Evolutionary conservation across 2,888 invertebrate genomes (phyloP).

Genomic region (Meganola albula): DNA sequence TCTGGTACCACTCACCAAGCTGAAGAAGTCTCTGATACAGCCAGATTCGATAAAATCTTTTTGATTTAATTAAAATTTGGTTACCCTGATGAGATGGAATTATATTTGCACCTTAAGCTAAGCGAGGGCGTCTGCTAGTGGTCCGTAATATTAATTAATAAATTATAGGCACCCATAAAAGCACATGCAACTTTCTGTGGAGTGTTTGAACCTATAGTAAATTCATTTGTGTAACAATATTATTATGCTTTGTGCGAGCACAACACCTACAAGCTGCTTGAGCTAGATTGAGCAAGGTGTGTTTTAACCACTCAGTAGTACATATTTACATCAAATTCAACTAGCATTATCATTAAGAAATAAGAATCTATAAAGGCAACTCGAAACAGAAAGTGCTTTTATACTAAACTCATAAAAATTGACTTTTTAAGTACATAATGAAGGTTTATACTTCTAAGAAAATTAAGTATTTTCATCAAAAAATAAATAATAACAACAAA

Average conservation of each 20-base stretch:
- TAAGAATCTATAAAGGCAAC: slow-evolving; percentile 22
- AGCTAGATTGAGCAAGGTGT: slow-evolving; percentile 66
- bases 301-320: slow-evolving; percentile 20
- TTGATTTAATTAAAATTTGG: no score
- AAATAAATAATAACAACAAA: slow-evolving; percentile 48
- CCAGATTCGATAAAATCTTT: no score
- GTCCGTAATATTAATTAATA: slow-evolving; percentile 17
- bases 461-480: slow-evolving; percentile 33
- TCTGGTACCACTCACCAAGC: no score
- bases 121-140: no score
- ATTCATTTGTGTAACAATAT: slow-evolving; percentile 26
- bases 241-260: slow-evolving; percentile 64
- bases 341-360: slow-evolving; percentile 23
- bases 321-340: slow-evolving; percentile 23
- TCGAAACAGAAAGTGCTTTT: slow-evolving; percentile 42
- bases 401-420: slow-evolving; percentile 26
- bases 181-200: slow-evolving; percentile 46
- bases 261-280: slow-evolving; percentile 47
- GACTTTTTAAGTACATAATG: slow-evolving; percentile 52
- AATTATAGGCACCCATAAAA: slow-evolving; percentile 49
- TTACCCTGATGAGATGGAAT: no score
- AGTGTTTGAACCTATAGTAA: slow-evolving; percentile 25
- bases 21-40: no score
- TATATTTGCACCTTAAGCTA: no score
- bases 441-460: slow-evolving; percentile 31